These are phyloP conservation scores for Leptinotarsa peninsularis DNA, from an alignment of 2,888 invertebrate genomes.

Conservation along the genomic window DNA sequence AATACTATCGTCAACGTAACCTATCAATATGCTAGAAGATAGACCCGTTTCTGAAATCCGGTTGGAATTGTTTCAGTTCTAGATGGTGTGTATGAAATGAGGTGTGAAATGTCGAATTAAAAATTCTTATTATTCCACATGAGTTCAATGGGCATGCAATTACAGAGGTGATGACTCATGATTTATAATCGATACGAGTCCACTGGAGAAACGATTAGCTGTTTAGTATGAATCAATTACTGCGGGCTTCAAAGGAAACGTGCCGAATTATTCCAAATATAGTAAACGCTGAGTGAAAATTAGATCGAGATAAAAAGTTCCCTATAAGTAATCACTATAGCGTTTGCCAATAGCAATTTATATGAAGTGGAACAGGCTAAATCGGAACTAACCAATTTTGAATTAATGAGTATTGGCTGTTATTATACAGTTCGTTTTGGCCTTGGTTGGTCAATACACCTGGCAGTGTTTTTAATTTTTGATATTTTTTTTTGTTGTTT, in stretches of 20 bases:
- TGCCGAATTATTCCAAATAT: conserved; percentile 12
- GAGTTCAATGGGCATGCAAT: not conserved
- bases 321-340: not conserved
- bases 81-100: conserved; percentile 19
- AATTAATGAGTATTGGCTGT: not conserved
- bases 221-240: not conserved
- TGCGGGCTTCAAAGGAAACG: not conserved
- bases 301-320: not conserved
- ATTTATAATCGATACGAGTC: not conserved
- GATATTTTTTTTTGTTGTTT: not conserved
- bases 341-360: not conserved
- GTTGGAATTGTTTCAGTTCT: not conserved
- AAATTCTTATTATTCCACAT: conserved; percentile 6
- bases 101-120: conserved; percentile 24
- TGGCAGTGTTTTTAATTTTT: not conserved
- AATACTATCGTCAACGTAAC: too few relatives aligned
- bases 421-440: not conserved
- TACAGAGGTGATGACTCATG: not conserved
- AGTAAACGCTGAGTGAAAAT: conserved; percentile 2
- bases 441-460: not conserved
- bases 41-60: not conserved
- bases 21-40: too few relatives aligned
- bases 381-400: not conserved
- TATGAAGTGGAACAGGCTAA: not conserved
- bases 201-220: not conserved